These are phyloP conservation scores for Saguinus imperator DNA, from an alignment of 2,113 vertebrate genomes.

Conservation along the genomic window DNA sequence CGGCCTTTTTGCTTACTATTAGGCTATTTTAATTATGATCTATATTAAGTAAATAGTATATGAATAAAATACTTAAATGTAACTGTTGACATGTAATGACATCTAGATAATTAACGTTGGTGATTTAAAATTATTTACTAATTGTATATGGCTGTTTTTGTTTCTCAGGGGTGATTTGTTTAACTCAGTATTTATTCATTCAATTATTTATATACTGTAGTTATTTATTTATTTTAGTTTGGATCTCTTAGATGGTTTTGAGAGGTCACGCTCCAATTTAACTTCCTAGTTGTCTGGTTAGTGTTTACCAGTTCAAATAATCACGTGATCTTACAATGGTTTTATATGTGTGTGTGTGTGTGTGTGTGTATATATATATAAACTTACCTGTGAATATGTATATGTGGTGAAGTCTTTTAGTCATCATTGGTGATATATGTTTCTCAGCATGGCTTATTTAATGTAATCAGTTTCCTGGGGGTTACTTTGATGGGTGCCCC, in stretches of 20 bases:
- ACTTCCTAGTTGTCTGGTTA: not conserved
- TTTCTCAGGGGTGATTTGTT: not conserved
- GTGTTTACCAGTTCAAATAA: not conserved
- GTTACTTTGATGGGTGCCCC: not conserved
- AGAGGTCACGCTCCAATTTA: not conserved
- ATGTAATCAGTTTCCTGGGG: not conserved
- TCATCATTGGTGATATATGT: not conserved
- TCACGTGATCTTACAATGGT: not conserved
- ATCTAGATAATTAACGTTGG: not conserved
- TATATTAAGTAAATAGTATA: not conserved
- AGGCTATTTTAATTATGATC: not conserved
- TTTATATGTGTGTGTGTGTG: too few species aligned
- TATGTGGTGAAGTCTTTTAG: not conserved
- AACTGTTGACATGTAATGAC: not conserved
- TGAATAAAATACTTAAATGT: not conserved
- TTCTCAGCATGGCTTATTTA: not conserved
- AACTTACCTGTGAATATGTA: not conserved
- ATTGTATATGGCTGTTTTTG: not conserved
- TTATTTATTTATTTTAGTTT: conserved; percentile 18
- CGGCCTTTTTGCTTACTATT: not conserved
- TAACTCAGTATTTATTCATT: not conserved
- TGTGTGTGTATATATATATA: not conserved
- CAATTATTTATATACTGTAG: not conserved
- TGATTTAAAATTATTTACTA: conserved; percentile 2
- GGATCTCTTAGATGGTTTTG: not conserved